Evolutionary conservation across 2,888 invertebrate genomes (phyloP).

Genomic region (Caenorhabditis parvicauda): DNA sequence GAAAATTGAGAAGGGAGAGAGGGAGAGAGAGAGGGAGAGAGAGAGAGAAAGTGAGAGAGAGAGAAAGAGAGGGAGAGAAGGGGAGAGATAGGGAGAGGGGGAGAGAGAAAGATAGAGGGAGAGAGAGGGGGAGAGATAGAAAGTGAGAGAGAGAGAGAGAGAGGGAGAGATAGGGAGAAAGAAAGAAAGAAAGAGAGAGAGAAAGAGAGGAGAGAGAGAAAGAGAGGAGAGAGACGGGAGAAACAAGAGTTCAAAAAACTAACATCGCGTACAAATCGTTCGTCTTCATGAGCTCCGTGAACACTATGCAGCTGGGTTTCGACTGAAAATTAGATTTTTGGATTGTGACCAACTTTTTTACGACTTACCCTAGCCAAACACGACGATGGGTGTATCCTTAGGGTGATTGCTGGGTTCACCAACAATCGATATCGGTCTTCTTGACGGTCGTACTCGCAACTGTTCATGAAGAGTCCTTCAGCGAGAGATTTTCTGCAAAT

Average conservation of each 20-base stretch:
- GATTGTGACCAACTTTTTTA: not conserved
- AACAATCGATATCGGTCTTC: slow-evolving; percentile 46
- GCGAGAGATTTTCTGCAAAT: slow-evolving; percentile 48
- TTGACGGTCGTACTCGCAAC: slow-evolving; percentile 49
- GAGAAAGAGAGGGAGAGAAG: not conserved
- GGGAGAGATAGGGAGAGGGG: no score
- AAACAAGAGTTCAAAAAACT: no score
- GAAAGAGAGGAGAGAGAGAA: not conserved
- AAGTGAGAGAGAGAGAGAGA: not conserved
- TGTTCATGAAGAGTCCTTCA: slow-evolving; percentile 50
- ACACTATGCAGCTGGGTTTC: slow-evolving; percentile 45
- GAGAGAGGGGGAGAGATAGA: no score
- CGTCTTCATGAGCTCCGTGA: slow-evolving; percentile 53
- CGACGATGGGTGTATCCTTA: slow-evolving; percentile 56
- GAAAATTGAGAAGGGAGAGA: not conserved
- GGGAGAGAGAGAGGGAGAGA: no score
- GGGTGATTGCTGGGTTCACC: slow-evolving; percentile 35
- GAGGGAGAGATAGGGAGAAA: no score
- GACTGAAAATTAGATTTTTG: slow-evolving; percentile 19
- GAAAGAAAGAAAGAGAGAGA: no score
- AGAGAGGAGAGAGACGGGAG: no score
- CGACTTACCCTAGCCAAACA: slow-evolving; percentile 25
- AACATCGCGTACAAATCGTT: slow-evolving; percentile 52
- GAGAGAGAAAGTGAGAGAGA: no score
- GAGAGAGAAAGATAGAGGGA: no score